phyloP scores from a whole-genome alignment of 2,888 invertebrate species.

The Lagria hirta region DNA sequence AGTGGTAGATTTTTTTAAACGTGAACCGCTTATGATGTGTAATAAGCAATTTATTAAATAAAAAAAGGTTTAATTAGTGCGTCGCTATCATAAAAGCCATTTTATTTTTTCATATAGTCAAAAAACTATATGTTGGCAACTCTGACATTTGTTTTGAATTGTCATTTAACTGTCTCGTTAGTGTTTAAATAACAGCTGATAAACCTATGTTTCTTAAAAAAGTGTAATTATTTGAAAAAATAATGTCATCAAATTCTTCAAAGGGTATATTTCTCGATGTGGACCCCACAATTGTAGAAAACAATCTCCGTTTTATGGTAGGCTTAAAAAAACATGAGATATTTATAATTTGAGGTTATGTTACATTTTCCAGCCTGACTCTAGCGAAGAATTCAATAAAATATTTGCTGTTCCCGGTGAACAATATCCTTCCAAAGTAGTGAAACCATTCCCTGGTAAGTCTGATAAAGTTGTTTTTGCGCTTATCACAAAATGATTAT shows the following conservation, averaged over 20 bases:
- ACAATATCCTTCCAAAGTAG: constrained; percentile 60
- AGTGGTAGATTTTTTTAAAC: no score
- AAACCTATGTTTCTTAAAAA: not conserved
- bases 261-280: constrained; percentile 47
- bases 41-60: not conserved
- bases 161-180: not conserved
- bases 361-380: constrained; percentile 53
- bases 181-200: not conserved
- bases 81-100: not conserved
- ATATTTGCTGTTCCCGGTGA: constrained; percentile 49
- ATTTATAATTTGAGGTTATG: constrained; percentile 19
- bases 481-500: no score
- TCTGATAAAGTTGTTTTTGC: no score
- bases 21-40: no score
- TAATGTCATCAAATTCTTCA: constrained; percentile 9
- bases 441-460: constrained; percentile 71
- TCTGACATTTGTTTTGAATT: not conserved
- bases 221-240: no score
- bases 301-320: constrained; percentile 48
- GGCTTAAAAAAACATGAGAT: constrained; percentile 26
- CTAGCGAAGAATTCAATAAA: constrained; percentile 63
- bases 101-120: not conserved
- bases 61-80: not conserved
- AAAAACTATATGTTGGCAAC: not conserved
- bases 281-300: constrained; percentile 50